Evolutionary conservation across 2,888 invertebrate genomes (phyloP).

Genomic region (Vannuccia rotundouncinata): DNA sequence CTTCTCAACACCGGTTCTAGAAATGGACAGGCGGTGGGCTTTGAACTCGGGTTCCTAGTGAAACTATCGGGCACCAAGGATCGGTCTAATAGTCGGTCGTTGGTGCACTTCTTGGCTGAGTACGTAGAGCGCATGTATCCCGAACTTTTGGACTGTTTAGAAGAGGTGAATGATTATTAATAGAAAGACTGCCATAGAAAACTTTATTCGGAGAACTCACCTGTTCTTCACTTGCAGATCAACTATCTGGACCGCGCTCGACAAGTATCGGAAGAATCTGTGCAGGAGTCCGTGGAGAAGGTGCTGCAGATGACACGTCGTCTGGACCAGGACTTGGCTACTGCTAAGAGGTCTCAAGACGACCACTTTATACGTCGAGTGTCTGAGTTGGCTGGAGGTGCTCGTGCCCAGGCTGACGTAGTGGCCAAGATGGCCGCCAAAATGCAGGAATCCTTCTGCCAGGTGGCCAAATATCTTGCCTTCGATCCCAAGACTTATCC

Average conservation of each 20-base stretch:
- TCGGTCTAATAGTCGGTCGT: conserved; percentile 79
- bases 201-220: too few species aligned
- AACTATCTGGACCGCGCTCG: conserved; percentile 10
- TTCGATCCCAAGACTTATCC: conserved; percentile 87
- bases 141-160: conserved; percentile 72
- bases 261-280: neutral
- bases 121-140: conserved; percentile 80
- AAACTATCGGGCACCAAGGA: conserved; percentile 66
- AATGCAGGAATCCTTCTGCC: neutral
- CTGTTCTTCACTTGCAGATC: too few species aligned
- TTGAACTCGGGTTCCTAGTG: conserved; percentile 83
- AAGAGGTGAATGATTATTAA: conserved; percentile 73
- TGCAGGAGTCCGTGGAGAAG: neutral
- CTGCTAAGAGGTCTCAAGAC: neutral
- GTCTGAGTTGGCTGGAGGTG: neutral
- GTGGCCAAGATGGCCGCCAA: neutral
- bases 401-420: neutral
- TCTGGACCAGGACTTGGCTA: neutral
- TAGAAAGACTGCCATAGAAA: conserved; percentile 76
- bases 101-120: conserved; percentile 83
- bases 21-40: conserved; percentile 84
- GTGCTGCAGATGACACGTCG: neutral
- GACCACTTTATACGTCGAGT: neutral
- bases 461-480: conserved; percentile 75
- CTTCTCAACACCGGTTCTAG: conserved; percentile 91